A percentile compares a stretch with the other conserved stretches of the same genome.
Conservation (phyloP, 30 jellyfish, hydroid and myxozoan species). For the Pelagia noctiluca region DNA sequence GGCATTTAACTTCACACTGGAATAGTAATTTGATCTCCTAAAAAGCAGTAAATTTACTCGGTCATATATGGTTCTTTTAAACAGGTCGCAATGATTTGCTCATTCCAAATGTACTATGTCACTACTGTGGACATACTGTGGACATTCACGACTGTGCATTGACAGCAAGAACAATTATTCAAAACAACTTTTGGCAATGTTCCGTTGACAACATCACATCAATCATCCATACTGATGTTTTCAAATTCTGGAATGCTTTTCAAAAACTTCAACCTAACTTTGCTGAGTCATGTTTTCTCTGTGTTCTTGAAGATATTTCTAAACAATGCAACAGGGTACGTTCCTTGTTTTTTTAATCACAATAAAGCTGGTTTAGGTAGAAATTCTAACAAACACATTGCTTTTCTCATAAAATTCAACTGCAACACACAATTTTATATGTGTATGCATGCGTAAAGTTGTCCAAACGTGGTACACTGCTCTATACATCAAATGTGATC, state of each 20-base stretch:
- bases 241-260: constrained; percentile 21
- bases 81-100: constrained; percentile 34
- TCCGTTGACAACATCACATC: constrained; percentile 16
- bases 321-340: constrained; percentile 20
- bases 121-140: constrained; percentile 11
- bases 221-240: constrained; percentile 37
- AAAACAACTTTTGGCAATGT: constrained; percentile 46
- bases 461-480: no score
- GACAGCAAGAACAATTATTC: constrained; percentile 30
- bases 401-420: not conserved
- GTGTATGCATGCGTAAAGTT: not conserved
- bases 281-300: constrained; percentile 27
- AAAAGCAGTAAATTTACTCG: no score
- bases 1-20: no score
- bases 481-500: no score
- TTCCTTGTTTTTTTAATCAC: not conserved
- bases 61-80: no score
- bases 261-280: constrained; percentile 22
- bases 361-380: not conserved
- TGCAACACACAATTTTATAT: not conserved
- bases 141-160: constrained; percentile 2
- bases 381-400: not conserved
- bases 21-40: no score
- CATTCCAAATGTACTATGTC: constrained; percentile 29
- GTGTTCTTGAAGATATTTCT: constrained; percentile 29